Percentiles rank a stretch among this genome's conserved stretches.
phyloP scores from a whole-genome alignment of 2,113 vertebrate species.

The Larimichthys crocea region DNA sequence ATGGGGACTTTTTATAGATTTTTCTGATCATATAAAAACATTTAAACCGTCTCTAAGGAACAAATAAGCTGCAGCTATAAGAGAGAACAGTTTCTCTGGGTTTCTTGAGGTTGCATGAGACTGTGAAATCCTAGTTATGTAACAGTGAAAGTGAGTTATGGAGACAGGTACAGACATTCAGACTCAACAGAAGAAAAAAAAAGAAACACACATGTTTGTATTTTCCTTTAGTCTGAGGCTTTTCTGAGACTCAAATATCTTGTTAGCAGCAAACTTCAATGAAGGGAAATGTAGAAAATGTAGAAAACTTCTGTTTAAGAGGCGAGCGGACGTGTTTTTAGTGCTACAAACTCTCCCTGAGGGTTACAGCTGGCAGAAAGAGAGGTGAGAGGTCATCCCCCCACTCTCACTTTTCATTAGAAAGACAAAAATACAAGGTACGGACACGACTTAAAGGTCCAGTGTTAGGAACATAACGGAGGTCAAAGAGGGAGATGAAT shows the following conservation, averaged over 20 bases:
- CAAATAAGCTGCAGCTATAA: neutral
- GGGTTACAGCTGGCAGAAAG: conserved; percentile 4
- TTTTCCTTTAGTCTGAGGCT: neutral
- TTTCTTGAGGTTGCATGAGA: conserved; percentile 18
- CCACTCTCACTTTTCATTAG: neutral
- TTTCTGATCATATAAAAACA: neutral
- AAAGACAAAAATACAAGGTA: neutral
- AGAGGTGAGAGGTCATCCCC: neutral
- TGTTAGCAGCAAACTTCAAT: neutral
- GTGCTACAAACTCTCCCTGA: neutral
- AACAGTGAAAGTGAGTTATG: conserved; percentile 30
- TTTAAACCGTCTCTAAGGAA: too few species aligned
- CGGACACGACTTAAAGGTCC: neutral
- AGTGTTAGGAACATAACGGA: neutral
- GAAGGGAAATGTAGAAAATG: neutral
- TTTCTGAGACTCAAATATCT: neutral
- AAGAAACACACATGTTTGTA: neutral
- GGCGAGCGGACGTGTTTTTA: neutral
- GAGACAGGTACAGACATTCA: conserved; percentile 17
- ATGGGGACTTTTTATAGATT: neutral
- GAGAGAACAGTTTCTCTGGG: neutral
- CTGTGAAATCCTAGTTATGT: conserved; percentile 30
- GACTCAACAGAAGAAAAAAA: neutral
- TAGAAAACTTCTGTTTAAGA: neutral
- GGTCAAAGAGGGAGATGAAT: neutral